Evolutionary conservation across 2,888 invertebrate genomes (phyloP).

Genomic region (Furcula furcula): DNA sequence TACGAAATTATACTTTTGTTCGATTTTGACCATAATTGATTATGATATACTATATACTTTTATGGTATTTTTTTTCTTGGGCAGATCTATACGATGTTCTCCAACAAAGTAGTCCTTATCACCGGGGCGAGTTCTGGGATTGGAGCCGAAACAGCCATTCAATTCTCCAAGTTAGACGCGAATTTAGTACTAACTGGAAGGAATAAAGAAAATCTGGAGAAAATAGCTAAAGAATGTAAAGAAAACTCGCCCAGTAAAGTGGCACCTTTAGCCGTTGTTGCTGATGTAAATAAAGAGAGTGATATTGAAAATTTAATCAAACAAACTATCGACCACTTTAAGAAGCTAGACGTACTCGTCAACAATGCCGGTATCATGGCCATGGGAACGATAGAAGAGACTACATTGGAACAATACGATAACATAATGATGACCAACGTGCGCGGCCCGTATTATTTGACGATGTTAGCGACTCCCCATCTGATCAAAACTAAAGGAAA

Average conservation of each 20-base stretch:
- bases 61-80: conserved; percentile 6
- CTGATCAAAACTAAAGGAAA: conserved; percentile 88
- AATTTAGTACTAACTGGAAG: conserved; percentile 83
- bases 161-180: conserved; percentile 83
- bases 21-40: no score
- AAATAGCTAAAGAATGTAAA: conserved; percentile 79
- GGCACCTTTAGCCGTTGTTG: conserved; percentile 76
- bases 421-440: conserved; percentile 91
- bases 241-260: conserved; percentile 37
- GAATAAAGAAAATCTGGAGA: conserved; percentile 83
- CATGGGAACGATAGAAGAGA: conserved; percentile 88
- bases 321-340: conserved; percentile 83
- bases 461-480: conserved; percentile 90
- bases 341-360: conserved; percentile 86
- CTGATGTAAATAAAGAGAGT: conserved; percentile 83
- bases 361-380: conserved; percentile 92
- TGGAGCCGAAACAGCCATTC: conserved; percentile 83
- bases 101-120: conserved; percentile 78
- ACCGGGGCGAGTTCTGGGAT: conserved; percentile 87
- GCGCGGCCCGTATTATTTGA: conserved; percentile 86
- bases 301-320: conserved; percentile 84
- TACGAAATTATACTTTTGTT: no score
- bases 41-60: no score
- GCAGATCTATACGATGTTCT: conserved; percentile 48
- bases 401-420: conserved; percentile 90